A percentile compares a stretch with the other conserved stretches of the same genome.
Conservation (phyloP, 2,797 vertebrate genomes). For the Chloroceryle amazona region DNA sequence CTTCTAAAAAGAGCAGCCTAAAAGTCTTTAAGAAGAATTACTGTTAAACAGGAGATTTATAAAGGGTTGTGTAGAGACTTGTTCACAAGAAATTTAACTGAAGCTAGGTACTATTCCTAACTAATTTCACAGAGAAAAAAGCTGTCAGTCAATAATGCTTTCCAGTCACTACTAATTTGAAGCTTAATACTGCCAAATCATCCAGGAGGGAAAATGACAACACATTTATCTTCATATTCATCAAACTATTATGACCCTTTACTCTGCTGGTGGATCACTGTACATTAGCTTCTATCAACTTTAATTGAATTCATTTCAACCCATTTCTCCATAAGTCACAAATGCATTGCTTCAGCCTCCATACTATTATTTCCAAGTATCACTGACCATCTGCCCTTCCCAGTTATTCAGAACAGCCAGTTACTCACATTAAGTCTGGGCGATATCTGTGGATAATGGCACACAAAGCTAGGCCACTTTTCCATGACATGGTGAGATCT, state of each 20-base stretch:
- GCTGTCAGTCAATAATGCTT: not conserved
- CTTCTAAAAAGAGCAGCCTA: not conserved
- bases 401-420: not conserved
- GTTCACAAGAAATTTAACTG: not conserved
- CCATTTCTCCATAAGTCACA: not conserved
- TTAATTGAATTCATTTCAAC: not conserved
- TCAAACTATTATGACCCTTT: not conserved
- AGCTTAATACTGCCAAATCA: constrained; percentile 33
- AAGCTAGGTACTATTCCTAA: not conserved
- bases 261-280: not conserved
- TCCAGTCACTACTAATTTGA: not conserved
- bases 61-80: not conserved
- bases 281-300: not conserved
- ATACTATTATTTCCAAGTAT: not conserved
- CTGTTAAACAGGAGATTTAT: not conserved
- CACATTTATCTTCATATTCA: not conserved
- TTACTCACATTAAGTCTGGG: constrained; percentile 96
- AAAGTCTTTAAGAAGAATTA: not conserved
- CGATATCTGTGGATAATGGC: constrained; percentile 96
- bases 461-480: constrained; percentile 95
- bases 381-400: not conserved
- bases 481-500: constrained; percentile 97
- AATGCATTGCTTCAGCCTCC: not conserved
- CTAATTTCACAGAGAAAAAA: not conserved
- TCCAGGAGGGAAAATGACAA: constrained; percentile 31